phyloP scores from a whole-genome alignment of 1,140 invertebrate species.

The Whitmania pigra region DNA sequence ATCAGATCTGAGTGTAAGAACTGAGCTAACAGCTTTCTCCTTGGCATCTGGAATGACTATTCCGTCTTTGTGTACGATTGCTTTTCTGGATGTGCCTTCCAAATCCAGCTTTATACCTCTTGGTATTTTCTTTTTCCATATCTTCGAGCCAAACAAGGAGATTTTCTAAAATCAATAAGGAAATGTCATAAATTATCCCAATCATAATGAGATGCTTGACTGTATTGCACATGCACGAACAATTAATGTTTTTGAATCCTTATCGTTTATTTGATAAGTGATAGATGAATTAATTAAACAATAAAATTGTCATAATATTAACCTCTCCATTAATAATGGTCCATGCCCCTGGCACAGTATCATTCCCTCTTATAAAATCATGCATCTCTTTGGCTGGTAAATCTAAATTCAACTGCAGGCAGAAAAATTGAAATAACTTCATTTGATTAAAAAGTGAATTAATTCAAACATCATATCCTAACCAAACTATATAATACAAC shows the following conservation, averaged over 20 bases:
- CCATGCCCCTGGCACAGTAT: constrained; percentile 76
- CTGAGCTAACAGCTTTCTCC: not conserved
- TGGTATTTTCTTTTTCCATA: constrained; percentile 6
- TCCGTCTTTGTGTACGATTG: not conserved
- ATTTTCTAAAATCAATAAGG: not conserved
- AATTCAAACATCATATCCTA: too few species aligned
- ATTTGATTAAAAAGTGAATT: too few species aligned
- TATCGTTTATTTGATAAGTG: not conserved
- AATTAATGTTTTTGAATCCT: not conserved
- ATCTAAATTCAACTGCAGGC: not conserved
- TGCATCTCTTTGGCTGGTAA: constrained; percentile 60
- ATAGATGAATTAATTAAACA: not conserved
- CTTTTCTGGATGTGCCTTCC: not conserved
- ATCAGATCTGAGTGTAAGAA: too few species aligned
- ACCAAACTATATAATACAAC: too few species aligned
- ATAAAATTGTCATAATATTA: not conserved
- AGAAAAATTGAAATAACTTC: not conserved
- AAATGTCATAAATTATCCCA: not conserved
- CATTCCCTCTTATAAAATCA: constrained; percentile 83
- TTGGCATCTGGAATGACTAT: constrained; percentile 5
- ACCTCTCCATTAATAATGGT: constrained; percentile 52
- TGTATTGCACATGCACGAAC: not conserved
- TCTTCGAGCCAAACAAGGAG: constrained; percentile 7
- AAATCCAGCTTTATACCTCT: not conserved
- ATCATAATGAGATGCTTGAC: not conserved